These are phyloP conservation scores for Drosophila triauraria DNA, from an alignment of 1,140 invertebrate genomes.

Conservation along the genomic window DNA sequence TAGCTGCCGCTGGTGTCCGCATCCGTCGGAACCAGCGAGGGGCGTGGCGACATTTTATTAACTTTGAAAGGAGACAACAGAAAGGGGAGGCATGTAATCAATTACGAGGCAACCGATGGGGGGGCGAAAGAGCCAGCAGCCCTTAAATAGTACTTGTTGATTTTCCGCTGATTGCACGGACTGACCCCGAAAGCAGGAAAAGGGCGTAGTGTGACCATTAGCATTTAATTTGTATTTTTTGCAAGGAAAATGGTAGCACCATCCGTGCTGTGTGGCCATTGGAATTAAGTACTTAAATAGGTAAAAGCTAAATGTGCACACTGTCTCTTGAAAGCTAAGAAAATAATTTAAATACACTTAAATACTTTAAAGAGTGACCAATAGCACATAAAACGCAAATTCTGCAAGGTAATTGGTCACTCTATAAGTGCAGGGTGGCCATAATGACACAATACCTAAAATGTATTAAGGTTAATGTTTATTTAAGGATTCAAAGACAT, in stretches of 20 bases:
- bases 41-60: slow-evolving; percentile 88
- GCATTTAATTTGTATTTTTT: neutral
- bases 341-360: neutral
- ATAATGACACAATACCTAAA: too few species aligned
- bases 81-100: slow-evolving; percentile 31
- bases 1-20: slow-evolving; percentile 74
- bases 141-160: slow-evolving; percentile 46
- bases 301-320: too few species aligned
- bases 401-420: neutral
- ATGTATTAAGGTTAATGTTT: too few species aligned
- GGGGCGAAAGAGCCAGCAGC: neutral
- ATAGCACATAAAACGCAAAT: neutral
- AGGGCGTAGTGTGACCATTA: neutral
- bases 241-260: neutral
- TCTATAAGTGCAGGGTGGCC: neutral
- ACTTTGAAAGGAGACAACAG: slow-evolving; percentile 85
- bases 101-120: slow-evolving; percentile 15
- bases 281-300: neutral
- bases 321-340: neutral
- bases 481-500: too few species aligned
- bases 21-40: slow-evolving; percentile 86
- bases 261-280: neutral
- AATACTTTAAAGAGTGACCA: neutral
- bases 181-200: slow-evolving; percentile 34
- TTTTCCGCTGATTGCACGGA: slow-evolving; percentile 43